Conservation (phyloP, 2,888 invertebrate species). For the Chloroclystis v-ata region DNA sequence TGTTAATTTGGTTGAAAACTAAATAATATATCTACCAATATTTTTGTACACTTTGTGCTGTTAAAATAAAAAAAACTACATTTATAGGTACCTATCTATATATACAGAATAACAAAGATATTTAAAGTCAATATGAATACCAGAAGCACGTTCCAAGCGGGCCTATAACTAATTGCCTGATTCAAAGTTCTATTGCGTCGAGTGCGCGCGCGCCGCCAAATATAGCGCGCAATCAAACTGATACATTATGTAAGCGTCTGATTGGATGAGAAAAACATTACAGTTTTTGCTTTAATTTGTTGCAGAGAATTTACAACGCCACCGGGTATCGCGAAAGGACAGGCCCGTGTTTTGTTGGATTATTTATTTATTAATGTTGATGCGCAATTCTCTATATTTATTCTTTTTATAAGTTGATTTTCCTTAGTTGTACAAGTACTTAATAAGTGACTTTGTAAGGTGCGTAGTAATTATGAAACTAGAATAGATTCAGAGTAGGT, state of each 20-base stretch:
- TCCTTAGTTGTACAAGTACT: too few relatives aligned
- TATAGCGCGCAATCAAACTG: slow-evolving; percentile 15
- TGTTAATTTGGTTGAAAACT: too few relatives aligned
- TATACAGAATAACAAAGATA: too few relatives aligned
- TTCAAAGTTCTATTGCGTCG: slow-evolving; percentile 4
- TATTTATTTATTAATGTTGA: neutral
- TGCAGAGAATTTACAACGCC: slow-evolving; percentile 5
- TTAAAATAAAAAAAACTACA: too few relatives aligned
- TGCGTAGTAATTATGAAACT: too few relatives aligned
- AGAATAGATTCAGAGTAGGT: too few relatives aligned
- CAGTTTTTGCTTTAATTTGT: slow-evolving; percentile 18
- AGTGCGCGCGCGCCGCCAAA: slow-evolving; percentile 10
- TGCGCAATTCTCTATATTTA: neutral
- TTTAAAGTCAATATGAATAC: neutral
- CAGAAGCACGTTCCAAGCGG: neutral
- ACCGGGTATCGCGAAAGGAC: neutral
- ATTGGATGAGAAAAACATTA: slow-evolving; percentile 12
- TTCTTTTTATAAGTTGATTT: too few relatives aligned
- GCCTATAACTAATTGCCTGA: neutral
- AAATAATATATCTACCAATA: too few relatives aligned
- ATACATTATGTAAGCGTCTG: slow-evolving; percentile 8
- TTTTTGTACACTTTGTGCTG: too few relatives aligned
- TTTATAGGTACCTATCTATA: too few relatives aligned
- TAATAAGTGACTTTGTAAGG: too few relatives aligned
- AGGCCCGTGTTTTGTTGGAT: neutral